Conservation (phyloP, 2,113 vertebrate species). For the Silurus meridionalis region DNA sequence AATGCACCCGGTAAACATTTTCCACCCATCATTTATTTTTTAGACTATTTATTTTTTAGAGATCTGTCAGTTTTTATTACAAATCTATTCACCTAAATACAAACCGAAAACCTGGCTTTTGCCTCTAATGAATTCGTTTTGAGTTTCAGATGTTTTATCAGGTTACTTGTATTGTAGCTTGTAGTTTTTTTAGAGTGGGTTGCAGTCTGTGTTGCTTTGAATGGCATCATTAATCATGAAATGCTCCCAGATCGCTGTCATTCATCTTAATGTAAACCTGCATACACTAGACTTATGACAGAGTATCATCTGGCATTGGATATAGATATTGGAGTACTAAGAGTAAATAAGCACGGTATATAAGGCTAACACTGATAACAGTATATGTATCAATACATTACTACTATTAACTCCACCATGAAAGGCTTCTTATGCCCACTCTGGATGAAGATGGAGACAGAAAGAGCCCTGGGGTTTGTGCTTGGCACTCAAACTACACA, state of each 20-base stretch:
- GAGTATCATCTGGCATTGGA: neutral
- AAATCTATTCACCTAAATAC: neutral
- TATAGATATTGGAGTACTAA: neutral
- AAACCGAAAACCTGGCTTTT: neutral
- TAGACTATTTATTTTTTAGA: neutral
- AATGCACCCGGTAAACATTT: neutral
- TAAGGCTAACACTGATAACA: neutral
- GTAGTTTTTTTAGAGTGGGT: neutral
- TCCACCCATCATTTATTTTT: neutral
- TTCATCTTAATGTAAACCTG: neutral
- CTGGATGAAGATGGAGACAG: neutral
- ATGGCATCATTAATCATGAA: neutral
- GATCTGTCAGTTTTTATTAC: neutral
- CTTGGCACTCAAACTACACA: conserved; percentile 34
- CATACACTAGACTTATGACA: neutral
- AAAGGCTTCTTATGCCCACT: neutral
- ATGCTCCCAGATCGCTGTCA: neutral
- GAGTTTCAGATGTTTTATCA: neutral
- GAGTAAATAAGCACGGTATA: neutral
- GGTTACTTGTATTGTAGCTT: neutral
- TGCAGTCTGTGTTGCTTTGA: neutral
- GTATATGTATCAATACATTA: neutral
- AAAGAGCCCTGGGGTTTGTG: conserved; percentile 16
- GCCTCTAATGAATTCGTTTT: neutral
- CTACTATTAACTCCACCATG: neutral